These are phyloP conservation scores for Eustalomyia histrio DNA, from an alignment of 2,888 invertebrate genomes.

Conservation along the genomic window DNA sequence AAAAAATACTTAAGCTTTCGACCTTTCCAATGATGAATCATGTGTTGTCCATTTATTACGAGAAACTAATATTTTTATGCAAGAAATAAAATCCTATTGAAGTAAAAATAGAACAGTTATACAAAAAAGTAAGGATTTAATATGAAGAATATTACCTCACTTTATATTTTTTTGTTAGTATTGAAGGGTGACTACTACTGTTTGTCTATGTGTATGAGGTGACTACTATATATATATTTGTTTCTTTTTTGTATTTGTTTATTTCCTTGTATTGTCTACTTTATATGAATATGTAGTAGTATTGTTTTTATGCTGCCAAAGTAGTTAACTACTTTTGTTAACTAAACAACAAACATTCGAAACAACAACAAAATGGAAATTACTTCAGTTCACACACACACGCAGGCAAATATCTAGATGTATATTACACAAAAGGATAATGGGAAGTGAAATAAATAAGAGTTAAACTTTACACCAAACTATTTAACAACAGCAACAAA, in stretches of 20 bases:
- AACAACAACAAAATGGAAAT: slow-evolving; percentile 25
- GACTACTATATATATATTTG: neutral
- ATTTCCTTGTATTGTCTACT: slow-evolving; percentile 2
- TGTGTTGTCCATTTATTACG: too few relatives aligned
- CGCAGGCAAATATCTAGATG: neutral
- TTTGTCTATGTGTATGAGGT: too few relatives aligned
- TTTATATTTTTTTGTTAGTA: too few relatives aligned
- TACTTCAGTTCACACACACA: slow-evolving; percentile 6
- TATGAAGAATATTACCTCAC: too few relatives aligned
- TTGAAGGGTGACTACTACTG: too few relatives aligned
- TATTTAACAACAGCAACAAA: neutral
- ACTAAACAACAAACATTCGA: slow-evolving; percentile 68
- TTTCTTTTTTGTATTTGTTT: neutral
- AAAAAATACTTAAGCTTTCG: too few relatives aligned
- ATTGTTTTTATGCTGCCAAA: slow-evolving; percentile 52
- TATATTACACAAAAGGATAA: slow-evolving; percentile 16
- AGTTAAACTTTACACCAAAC: slow-evolving; percentile 15
- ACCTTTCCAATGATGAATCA: too few relatives aligned
- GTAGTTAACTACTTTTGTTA: slow-evolving; percentile 72
- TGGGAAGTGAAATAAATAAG: slow-evolving; percentile 21
- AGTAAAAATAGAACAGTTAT: too few relatives aligned
- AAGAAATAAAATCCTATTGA: too few relatives aligned
- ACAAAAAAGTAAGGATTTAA: too few relatives aligned
- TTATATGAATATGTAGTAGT: neutral
- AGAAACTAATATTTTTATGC: too few relatives aligned